Evolutionary conservation across 2,888 invertebrate species (phyloP).

Genomic region (Seira musarum): DNA sequence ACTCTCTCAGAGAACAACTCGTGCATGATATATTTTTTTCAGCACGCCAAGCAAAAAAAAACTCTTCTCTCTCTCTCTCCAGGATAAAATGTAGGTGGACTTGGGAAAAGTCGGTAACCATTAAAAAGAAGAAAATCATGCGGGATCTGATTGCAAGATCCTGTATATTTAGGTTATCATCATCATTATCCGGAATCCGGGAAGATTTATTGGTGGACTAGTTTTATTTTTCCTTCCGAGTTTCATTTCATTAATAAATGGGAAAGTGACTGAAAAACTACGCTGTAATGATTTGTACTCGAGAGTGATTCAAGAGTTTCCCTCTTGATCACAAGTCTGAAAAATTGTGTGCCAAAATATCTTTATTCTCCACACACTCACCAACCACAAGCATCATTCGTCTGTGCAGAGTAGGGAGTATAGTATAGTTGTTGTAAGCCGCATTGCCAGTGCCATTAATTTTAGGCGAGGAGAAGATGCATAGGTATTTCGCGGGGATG

Average conservation of each 20-base stretch:
- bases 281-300: conserved; percentile 9
- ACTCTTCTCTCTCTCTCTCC: too few relatives aligned
- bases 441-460: neutral
- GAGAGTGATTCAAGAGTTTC: conserved; percentile 2
- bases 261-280: conserved; percentile 6
- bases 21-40: conserved; percentile 10
- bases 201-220: conserved; percentile 15
- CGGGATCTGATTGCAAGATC: conserved; percentile 9
- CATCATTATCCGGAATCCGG: conserved; percentile 9
- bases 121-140: conserved; percentile 12
- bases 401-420: too few relatives aligned
- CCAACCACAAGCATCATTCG: too few relatives aligned
- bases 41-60: conserved; percentile 1
- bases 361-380: conserved; percentile 8
- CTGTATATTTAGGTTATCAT: conserved; percentile 12
- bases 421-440: too few relatives aligned
- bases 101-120: conserved; percentile 6
- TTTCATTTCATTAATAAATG: conserved; percentile 11
- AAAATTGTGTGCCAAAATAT: neutral
- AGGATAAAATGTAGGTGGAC: conserved; percentile 6
- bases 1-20: conserved; percentile 7
- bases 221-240: conserved; percentile 15
- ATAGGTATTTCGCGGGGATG: neutral
- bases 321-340: conserved; percentile 13
- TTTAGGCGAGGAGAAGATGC: neutral